Evolutionary conservation across 2,797 vertebrate species (phyloP).

Genomic region (Pelochelys cantorii): DNA sequence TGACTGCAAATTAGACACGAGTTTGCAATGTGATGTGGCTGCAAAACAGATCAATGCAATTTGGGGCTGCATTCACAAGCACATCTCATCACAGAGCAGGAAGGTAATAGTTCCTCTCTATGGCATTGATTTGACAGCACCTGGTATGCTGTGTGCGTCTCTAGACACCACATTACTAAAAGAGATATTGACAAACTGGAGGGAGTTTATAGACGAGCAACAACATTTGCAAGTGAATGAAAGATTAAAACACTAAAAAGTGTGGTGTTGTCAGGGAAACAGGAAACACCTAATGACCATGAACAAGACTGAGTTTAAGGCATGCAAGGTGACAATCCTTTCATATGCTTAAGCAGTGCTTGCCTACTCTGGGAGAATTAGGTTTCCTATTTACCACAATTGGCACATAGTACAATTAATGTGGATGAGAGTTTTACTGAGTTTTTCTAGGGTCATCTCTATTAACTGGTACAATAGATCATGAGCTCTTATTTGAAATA

Average conservation of each 20-base stretch:
- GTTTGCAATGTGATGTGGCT: neutral
- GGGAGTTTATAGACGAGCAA: neutral
- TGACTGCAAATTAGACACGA: neutral
- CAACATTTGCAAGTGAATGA: neutral
- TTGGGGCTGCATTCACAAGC: neutral
- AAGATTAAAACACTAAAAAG: neutral
- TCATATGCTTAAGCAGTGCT: neutral
- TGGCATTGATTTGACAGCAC: neutral
- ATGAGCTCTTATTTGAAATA: neutral
- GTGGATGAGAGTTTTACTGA: neutral
- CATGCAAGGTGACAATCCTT: neutral
- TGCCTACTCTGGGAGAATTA: neutral
- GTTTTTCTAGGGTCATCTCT: neutral
- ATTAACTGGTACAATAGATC: neutral
- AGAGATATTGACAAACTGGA: neutral
- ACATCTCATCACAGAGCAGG: neutral
- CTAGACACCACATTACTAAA: neutral
- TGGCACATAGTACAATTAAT: neutral
- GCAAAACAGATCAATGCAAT: neutral
- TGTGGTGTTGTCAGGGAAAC: neutral
- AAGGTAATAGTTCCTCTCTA: neutral
- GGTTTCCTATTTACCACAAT: neutral
- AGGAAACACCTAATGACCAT: neutral
- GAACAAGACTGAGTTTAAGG: neutral
- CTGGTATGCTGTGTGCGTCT: neutral